Percentiles rank a stretch among this genome's conserved stretches.
Evolutionary conservation across 2,888 invertebrate species (phyloP).

Genomic region (Strigamia crassipes): DNA sequence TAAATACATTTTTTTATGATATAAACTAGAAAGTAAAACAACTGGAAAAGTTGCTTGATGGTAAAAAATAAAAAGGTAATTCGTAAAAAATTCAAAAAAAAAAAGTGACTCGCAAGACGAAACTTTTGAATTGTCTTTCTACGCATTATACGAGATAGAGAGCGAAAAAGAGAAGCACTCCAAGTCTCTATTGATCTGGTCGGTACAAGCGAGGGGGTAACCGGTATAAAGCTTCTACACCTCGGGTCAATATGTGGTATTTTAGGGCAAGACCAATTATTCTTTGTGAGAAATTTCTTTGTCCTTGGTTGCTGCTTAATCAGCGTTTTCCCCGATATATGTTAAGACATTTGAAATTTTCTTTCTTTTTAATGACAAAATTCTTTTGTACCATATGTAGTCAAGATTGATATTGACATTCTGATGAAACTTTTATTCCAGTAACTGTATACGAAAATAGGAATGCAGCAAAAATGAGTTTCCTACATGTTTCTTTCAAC

Average conservation of each 20-base stretch:
- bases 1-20: too few species aligned
- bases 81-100: background rate
- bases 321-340: background rate
- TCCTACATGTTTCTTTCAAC: too few species aligned
- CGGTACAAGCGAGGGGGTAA: background rate
- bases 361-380: background rate
- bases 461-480: too few species aligned
- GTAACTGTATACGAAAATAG: too few species aligned
- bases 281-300: background rate
- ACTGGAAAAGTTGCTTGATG: background rate
- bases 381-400: too few species aligned
- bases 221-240: slow-evolving; percentile 6
- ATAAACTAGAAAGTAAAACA: background rate
- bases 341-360: background rate
- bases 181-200: slow-evolving; percentile 18
- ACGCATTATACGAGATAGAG: background rate
- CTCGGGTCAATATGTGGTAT: slow-evolving; percentile 26
- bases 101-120: background rate
- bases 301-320: background rate
- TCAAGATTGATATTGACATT: too few species aligned
- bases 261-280: background rate
- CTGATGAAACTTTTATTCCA: too few species aligned
- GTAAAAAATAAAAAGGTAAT: background rate
- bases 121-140: slow-evolving; percentile 11
- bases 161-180: background rate